Evolutionary conservation across 1,140 invertebrate species (phyloP).

Genomic region (Phthorimaea operculella): DNA sequence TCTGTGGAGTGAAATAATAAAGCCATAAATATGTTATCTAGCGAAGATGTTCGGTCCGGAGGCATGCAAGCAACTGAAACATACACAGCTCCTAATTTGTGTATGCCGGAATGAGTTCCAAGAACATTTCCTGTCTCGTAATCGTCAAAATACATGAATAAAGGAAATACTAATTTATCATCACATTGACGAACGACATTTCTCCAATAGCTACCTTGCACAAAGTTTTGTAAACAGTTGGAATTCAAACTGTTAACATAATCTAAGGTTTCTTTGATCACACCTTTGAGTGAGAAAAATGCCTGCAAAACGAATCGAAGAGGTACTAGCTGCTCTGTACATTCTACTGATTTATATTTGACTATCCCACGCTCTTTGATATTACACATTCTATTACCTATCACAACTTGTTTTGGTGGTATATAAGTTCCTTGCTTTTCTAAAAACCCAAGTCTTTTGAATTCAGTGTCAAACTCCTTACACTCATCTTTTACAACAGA

Average conservation of each 20-base stretch:
- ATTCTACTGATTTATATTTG: neutral
- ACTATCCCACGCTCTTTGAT: neutral
- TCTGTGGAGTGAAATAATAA: constrained; percentile 24
- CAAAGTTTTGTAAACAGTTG: neutral
- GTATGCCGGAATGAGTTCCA: constrained; percentile 20
- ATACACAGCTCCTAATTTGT: constrained; percentile 27
- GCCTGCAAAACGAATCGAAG: neutral
- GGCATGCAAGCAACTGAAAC: constrained; percentile 23
- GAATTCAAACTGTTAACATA: neutral
- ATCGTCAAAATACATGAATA: constrained; percentile 24
- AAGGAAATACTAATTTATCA: neutral
- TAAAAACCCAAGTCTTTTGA: neutral
- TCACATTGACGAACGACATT: neutral
- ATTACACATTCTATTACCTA: neutral
- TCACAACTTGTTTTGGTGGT: neutral
- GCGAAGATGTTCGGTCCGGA: constrained; percentile 18
- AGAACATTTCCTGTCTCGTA: constrained; percentile 23
- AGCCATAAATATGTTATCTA: constrained; percentile 26
- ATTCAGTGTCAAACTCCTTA: neutral
- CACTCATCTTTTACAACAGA: neutral
- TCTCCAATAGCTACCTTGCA: neutral
- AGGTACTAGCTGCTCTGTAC: neutral
- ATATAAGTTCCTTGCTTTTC: neutral
- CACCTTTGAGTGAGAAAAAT: neutral
- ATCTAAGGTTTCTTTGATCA: neutral